Percentiles rank a stretch among this genome's conserved stretches.
phyloP scores from a whole-genome alignment of 2,797 vertebrate species.

The Atherinosoma microstoma region DNA sequence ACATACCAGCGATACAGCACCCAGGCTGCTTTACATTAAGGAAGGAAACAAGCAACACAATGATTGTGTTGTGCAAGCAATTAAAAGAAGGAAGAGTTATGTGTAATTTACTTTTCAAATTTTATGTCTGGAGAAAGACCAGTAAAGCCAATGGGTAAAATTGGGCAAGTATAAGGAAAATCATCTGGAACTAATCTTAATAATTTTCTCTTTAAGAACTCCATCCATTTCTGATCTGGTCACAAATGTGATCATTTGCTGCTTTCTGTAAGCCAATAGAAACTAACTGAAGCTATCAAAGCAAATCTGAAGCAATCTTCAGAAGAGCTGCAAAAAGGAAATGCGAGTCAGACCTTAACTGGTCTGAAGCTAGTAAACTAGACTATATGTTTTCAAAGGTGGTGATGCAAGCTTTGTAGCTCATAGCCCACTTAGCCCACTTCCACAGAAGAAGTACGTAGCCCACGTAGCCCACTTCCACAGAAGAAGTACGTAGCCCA shows the following conservation, averaged over 20 bases:
- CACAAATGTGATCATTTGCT: not conserved
- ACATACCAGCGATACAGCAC: conserved; percentile 45
- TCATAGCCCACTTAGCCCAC: not conserved
- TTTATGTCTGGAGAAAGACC: not conserved
- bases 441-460: too few species aligned
- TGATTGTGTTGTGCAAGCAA: not conserved
- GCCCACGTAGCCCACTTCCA: too few species aligned
- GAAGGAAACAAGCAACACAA: not conserved
- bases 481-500: too few species aligned
- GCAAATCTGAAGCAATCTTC: not conserved
- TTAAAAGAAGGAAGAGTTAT: not conserved
- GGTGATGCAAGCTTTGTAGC: not conserved
- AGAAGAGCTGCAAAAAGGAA: not conserved
- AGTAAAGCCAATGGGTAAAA: not conserved
- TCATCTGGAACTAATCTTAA: not conserved
- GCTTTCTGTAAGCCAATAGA: not conserved
- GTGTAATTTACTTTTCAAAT: not conserved
- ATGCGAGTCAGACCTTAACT: not conserved
- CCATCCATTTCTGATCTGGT: not conserved
- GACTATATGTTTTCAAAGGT: not conserved
- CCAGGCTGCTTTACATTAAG: conserved; percentile 18
- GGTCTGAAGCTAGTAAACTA: not conserved
- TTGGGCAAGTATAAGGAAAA: not conserved
- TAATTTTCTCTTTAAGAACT: not conserved
- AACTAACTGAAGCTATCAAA: too few species aligned